Evolutionary conservation across 2,113 vertebrate genomes (phyloP), one percentile per base, ranked within the genome.

Genomic region (Spea bombifrons): DNA sequence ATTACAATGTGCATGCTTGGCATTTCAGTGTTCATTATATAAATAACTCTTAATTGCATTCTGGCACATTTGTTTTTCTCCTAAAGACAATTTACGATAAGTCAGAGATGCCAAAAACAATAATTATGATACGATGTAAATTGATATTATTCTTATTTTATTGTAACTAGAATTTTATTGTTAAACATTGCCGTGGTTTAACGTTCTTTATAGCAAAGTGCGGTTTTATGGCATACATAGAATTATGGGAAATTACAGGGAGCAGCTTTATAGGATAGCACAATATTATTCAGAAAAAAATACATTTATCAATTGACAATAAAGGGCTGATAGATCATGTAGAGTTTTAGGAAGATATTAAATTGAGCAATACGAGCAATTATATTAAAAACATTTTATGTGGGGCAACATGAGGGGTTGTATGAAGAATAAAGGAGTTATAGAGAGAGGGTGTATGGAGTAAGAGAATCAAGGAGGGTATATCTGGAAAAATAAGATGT

Each of bases 41-140:
- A 75, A 75, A 75, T 64, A 50, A 53, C 12, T 43, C 74, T 67
- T 67, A 66, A 75, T 66, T 75, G 30, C 48, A 67, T 53, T 45
- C 64, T 75, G 74, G 74, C 74, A 52, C 3, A 30, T 30, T 30
- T 45, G 3, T 9, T 55, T 45, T 30, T 2, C 50, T 50, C 66
- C 49, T 55, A 55, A 75, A 49, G 17, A 66, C 66, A 50, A 75
- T 53, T 75, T 55, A 48, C 61, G 61, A 30, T 65, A 75, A 75
- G 44, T 30, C 64, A 53, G 64, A 52, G 44, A 48, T 43, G 43
- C 48, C 48, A 66, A 66, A 75, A 75, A 75, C 74, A 67, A 66
- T 75, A 66, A 75, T 75, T 75, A 75, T 45, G 50, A 75, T 55
- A 53, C 64, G 12, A 46, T n/a, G 48, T 55, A 52, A 66, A 52